Evolutionary conservation across 2,888 invertebrate genomes (phyloP), one percentile per base, ranked within the genome.

Genomic region (Lymantria dispar): DNA sequence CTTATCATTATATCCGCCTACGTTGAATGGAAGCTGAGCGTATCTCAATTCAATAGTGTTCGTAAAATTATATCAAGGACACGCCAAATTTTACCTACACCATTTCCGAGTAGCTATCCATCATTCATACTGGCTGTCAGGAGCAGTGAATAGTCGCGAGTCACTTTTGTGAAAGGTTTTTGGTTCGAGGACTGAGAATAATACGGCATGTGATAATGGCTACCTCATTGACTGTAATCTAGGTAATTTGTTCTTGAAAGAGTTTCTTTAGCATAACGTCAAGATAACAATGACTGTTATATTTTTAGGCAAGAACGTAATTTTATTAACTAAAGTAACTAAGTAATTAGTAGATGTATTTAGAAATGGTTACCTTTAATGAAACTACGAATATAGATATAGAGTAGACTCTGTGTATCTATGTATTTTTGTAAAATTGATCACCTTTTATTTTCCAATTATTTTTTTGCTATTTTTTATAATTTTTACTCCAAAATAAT

Each of bases 111-210:
- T 13, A 52, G 52, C 47, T 47, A 64, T 64, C 64, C 57, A 64
- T 64, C 64, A 64, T 57, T 60, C 49, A 55, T 56, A 64, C 53
- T 55, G 38, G 52, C 60, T 62, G 64, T 62, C 64, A 64, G 52
- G 50, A 45, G 45, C 64, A 64, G 45, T 54, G 55, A 62, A 62
- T 62, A 56, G 57, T 60, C 55, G 43, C 57, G 31, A 52, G 52
- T 29, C 52, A 62, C 62, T 56, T 61, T 64, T 62, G 62, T 62
- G 45, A 57, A 57, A 53, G 54, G 54, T 57, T 60, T 59, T 60
- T 64, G 60, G 64, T 57, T 60, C 57, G 52, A 51, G 47, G 54
- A 51, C 45, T 52, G 47, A 47, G 65, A 50, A 62, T 64, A 64
- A 64, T 64, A 57, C 55, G 48, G 44, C 30, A 10, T 5, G 48